Base-by-base conservation (phyloP, 2,888 invertebrate species). In the Mesochorus sp. region DNA sequence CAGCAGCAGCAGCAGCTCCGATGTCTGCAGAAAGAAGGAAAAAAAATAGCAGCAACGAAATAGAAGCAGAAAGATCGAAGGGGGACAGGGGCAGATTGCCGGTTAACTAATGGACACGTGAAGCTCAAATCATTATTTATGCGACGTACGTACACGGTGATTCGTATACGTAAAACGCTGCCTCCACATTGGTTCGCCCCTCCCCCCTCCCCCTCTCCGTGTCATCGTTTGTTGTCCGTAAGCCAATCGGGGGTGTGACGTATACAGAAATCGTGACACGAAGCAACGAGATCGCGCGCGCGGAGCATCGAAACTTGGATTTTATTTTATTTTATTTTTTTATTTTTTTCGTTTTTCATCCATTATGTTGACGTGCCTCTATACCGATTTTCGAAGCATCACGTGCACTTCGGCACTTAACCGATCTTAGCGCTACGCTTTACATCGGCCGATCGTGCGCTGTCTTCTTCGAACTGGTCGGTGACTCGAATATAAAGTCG, bases 61-160 rank as follows among this genome's bases (percentile, higher is more conserved):
- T 5, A 39, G 39, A 17, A 31, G 14, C 37, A 44, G 70, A n/a
- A 28, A 34, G 70, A 59, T 24, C 8, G 5, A 5, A 8, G 17
- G 2, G 8, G 17, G 17, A 28, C 24, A 12, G 12, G 51, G 12
- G 26, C 26, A 59, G 19, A 49, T 49, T 34, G 37, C 37, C 17
- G 37, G 49, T 57, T 59, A 37, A 26, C n/a, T 59, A 31, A n/a
- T 28, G 34, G 26, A 28, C 28, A 24, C 28, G 47, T 39, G 55
- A 28, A 57, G 42, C 28, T 19, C 26, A 68, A 42, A 34, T 61
- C 57, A 76, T 62, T 73, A 68, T 64, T 44, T 28, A 64, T 74
- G 59, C 77, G 24, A 12, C 34, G 47, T 57, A 49, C 77, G 67
- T 57, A 68, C 47, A n/a, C n/a, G n/a, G n/a, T 2, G 55, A 24